phyloP scores from a whole-genome alignment of 2,888 invertebrate genomes.

The Scaptomyza cyrtandrae region DNA sequence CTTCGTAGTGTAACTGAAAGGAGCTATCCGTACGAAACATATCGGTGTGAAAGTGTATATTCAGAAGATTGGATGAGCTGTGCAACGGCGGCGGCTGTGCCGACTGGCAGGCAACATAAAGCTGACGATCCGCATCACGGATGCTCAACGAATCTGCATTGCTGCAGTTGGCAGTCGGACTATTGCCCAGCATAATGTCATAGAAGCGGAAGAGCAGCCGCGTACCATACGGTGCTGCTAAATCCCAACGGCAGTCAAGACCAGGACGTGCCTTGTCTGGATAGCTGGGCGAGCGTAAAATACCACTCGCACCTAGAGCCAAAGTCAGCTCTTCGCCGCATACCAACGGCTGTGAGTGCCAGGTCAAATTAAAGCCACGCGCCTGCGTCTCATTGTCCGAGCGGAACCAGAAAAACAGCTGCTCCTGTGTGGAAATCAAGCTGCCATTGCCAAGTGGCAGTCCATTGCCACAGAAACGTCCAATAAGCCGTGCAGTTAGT shows the following conservation, averaged over 20 bases:
- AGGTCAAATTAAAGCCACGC: slow-evolving; percentile 90
- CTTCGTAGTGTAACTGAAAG: slow-evolving; percentile 92
- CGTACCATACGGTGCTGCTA: slow-evolving; percentile 88
- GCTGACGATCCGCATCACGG: slow-evolving; percentile 84
- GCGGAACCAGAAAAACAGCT: slow-evolving; percentile 91
- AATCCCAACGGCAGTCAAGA: slow-evolving; percentile 92
- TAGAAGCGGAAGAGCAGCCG: slow-evolving; percentile 91
- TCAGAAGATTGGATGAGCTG: slow-evolving; percentile 87
- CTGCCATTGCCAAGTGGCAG: slow-evolving; percentile 88
- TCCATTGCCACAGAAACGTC: slow-evolving; percentile 91
- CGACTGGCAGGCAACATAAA: slow-evolving; percentile 90
- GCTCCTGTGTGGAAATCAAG: slow-evolving; percentile 90
- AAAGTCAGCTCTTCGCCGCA: slow-evolving; percentile 88
- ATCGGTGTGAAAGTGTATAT: slow-evolving; percentile 93
- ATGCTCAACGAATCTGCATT: slow-evolving; percentile 64
- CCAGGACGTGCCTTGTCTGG: slow-evolving; percentile 93
- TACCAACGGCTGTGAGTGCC: slow-evolving; percentile 89
- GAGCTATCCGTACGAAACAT: slow-evolving; percentile 87
- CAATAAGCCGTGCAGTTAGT: slow-evolving; percentile 89
- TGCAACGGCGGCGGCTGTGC: slow-evolving; percentile 88
- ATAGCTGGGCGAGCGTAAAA: slow-evolving; percentile 93
- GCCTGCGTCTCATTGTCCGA: slow-evolving; percentile 87
- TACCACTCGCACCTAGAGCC: slow-evolving; percentile 86
- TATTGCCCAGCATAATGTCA: slow-evolving; percentile 84
- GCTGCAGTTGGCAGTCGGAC: slow-evolving; percentile 60